Base-by-base conservation (phyloP, 2,888 invertebrate genomes). In the Drosophila putrida region DNA sequence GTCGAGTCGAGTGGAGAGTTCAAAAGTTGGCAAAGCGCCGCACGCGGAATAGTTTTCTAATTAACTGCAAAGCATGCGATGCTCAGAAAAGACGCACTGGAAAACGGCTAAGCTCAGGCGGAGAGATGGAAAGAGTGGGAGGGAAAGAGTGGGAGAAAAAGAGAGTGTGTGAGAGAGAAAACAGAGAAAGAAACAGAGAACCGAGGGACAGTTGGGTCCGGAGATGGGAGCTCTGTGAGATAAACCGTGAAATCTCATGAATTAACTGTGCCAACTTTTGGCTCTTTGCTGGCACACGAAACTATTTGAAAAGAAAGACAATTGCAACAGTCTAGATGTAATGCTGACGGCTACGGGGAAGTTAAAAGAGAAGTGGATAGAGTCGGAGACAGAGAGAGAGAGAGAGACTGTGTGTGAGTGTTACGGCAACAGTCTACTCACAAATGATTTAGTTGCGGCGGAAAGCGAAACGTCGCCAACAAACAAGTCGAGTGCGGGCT, bases 171-270 rank as follows among this genome's bases (percentile, higher is more conserved):
- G 44, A 51, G 33, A 51, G 28, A 27, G 36, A 20, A 11, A n/a
- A n/a, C n/a, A n/a, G n/a, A 35, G 38, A 20, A 13, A 13, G 57
- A 47, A 25, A 43, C 27, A 35, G 10, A 43, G 50, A 53, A n/a
- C 11, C 15, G 11, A 13, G 28, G 46, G 28, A 43, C 20, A 54
- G 25, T 33, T 31, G 25, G 36, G 13, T n/a, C 28, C 13, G 20
- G 58, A 38, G 31, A 49, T 55, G 53, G 54, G 11, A 58, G 64
- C 55, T 63, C 58, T 60, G 69, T 70, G 88, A 88, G 88, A 82
- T 85, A 88, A 88, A 82, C 88, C 88, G 80, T 85, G 77, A 83
- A 83, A 82, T 83, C 86, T 82, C 88, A 79, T 88, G 88, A 85
- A 82, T 80, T 83, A 80, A 82, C 86, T 79, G 71, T 77, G 80